These are phyloP conservation scores for Sarcophaga peregrina DNA, from an alignment of 1,140 invertebrate species.

Conservation along the genomic window DNA sequence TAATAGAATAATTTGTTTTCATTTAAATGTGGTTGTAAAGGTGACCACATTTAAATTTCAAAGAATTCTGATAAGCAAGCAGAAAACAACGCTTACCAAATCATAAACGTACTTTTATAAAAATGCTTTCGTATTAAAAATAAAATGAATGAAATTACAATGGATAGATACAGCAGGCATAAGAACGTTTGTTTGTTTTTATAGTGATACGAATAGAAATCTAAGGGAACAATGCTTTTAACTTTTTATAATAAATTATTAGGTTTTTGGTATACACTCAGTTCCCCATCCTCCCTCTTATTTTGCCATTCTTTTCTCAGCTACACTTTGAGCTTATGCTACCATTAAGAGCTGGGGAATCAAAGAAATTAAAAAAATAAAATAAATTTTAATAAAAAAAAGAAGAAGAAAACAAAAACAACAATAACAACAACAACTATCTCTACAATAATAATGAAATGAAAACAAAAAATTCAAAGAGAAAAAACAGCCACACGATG, in stretches of 20 bases:
- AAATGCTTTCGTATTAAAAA: too few relatives aligned
- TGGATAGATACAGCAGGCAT: background rate
- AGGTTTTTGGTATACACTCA: background rate
- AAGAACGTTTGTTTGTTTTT: background rate
- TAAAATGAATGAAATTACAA: background rate
- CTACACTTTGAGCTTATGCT: too few relatives aligned
- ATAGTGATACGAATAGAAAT: background rate
- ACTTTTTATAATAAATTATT: slow-evolving; percentile 4
- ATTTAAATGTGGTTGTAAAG: too few relatives aligned
- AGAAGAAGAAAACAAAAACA: background rate
- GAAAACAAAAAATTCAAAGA: background rate
- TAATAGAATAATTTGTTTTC: too few relatives aligned
- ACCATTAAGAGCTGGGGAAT: too few relatives aligned
- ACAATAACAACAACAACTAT: background rate
- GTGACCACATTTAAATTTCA: too few relatives aligned
- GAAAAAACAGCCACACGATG: background rate
- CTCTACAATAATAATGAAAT: background rate
- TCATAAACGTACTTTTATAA: too few relatives aligned
- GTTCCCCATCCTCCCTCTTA: too few relatives aligned
- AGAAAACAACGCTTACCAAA: too few relatives aligned
- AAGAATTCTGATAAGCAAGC: too few relatives aligned
- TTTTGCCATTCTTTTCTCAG: too few relatives aligned
- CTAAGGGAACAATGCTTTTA: background rate
- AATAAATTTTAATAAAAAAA: background rate
- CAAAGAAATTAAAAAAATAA: too few relatives aligned